phyloP scores from a whole-genome alignment of 2,888 invertebrate genomes.

The Tiphia femorata region DNA sequence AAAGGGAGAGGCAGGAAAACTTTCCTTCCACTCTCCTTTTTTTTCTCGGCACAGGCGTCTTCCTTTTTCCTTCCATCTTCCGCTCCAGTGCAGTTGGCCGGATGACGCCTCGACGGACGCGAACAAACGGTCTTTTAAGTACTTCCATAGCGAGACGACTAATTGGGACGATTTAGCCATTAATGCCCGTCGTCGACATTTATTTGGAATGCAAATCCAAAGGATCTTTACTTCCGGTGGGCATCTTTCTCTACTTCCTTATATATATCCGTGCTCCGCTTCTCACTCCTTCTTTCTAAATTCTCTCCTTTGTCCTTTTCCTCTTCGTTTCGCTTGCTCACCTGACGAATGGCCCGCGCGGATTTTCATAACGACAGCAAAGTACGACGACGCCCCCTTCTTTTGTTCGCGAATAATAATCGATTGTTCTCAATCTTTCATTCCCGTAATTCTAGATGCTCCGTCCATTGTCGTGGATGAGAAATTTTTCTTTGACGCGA shows the following conservation, averaged over 20 bases:
- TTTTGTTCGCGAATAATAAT: too few species aligned
- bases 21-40: conserved; percentile 6
- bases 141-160: conserved; percentile 47
- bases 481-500: too few species aligned
- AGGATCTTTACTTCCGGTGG: conserved; percentile 11
- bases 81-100: conserved; percentile 17
- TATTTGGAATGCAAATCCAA: conserved; percentile 51
- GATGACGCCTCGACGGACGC: conserved; percentile 21
- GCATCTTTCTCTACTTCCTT: neutral
- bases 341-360: too few species aligned
- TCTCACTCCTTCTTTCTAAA: neutral
- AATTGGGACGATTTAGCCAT: conserved; percentile 52
- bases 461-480: too few species aligned
- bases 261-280: neutral
- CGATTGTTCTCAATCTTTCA: too few species aligned
- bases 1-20: too few species aligned
- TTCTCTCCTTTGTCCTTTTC: too few species aligned
- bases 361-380: too few species aligned
- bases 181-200: conserved; percentile 41
- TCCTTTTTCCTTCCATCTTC: conserved; percentile 35
- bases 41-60: conserved; percentile 24
- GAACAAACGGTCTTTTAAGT: conserved; percentile 46
- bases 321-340: too few species aligned
- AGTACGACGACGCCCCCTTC: too few species aligned
- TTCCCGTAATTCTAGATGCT: too few species aligned